phyloP scores from a whole-genome alignment of 2,888 invertebrate genomes.

The Tipula confusa region DNA sequence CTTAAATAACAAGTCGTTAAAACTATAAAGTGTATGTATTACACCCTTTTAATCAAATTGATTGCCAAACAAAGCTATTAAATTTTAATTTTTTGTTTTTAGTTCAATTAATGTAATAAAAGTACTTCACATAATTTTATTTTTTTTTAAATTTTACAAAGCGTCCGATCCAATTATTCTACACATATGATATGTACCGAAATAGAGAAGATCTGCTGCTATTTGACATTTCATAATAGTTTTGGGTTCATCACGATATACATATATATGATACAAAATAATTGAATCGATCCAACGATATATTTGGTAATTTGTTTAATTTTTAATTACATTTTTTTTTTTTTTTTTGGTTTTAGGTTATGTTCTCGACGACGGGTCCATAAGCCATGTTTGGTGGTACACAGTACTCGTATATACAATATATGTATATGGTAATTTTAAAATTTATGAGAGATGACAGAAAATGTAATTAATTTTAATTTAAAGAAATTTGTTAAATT shows the following conservation, averaged over 20 bases:
- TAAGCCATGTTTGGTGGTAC: background rate
- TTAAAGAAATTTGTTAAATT: background rate
- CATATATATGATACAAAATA: background rate
- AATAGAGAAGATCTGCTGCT: background rate
- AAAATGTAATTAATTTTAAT: constrained; percentile 20
- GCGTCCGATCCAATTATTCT: background rate
- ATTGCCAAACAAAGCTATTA: constrained; percentile 12
- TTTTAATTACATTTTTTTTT: background rate
- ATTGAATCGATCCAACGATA: background rate
- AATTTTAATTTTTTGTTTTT: background rate
- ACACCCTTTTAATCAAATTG: background rate
- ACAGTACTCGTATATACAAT: background rate
- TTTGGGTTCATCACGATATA: background rate
- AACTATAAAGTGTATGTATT: background rate
- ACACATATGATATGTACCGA: background rate
- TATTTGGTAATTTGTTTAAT: background rate
- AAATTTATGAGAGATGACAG: background rate
- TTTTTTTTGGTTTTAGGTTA: background rate
- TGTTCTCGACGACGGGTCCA: background rate
- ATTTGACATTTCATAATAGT: background rate
- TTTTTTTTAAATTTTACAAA: background rate
- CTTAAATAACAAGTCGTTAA: background rate
- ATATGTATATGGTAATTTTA: background rate
- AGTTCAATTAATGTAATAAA: constrained; percentile 20
- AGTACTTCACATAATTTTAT: background rate